Percentiles rank a stretch among this genome's conserved stretches.
Conservation (phyloP, 1,140 invertebrate species). For the Drosophila jambulina region DNA sequence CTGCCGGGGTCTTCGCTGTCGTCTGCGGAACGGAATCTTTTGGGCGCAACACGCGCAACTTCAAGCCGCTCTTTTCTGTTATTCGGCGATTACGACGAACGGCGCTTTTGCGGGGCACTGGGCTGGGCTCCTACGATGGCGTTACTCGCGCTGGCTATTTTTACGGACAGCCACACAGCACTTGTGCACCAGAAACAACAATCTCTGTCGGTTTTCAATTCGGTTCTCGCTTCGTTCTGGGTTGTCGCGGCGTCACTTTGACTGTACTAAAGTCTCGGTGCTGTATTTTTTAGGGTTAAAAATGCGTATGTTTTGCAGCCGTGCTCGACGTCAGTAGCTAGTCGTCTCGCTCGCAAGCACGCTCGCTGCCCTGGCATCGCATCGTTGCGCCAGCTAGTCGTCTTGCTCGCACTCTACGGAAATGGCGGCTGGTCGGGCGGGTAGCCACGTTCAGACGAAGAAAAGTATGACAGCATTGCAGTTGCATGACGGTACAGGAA, state of each 20-base stretch:
- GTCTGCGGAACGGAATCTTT: constrained; percentile 7
- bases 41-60: constrained; percentile 59
- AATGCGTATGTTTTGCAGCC: constrained; percentile 44
- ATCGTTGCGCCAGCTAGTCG: not conserved
- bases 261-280: constrained; percentile 78
- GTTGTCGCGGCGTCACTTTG: constrained; percentile 79
- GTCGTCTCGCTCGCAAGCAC: constrained; percentile 41
- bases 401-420: constrained; percentile 53
- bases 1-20: constrained; percentile 26
- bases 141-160: constrained; percentile 29
- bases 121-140: constrained; percentile 8
- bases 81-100: constrained; percentile 30
- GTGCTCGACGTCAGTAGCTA: not conserved
- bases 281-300: constrained; percentile 82
- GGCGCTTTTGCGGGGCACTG: constrained; percentile 6
- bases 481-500: not conserved
- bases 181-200: constrained; percentile 56
- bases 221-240: constrained; percentile 64
- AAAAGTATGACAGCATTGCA: constrained; percentile 30
- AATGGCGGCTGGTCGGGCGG: constrained; percentile 61
- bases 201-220: constrained; percentile 51
- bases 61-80: constrained; percentile 44
- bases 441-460: constrained; percentile 33
- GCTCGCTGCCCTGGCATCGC: constrained; percentile 25
- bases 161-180: constrained; percentile 14